Base-by-base conservation (phyloP, 2,113 vertebrate species). In the Misgurnus mizolepis region DNA sequence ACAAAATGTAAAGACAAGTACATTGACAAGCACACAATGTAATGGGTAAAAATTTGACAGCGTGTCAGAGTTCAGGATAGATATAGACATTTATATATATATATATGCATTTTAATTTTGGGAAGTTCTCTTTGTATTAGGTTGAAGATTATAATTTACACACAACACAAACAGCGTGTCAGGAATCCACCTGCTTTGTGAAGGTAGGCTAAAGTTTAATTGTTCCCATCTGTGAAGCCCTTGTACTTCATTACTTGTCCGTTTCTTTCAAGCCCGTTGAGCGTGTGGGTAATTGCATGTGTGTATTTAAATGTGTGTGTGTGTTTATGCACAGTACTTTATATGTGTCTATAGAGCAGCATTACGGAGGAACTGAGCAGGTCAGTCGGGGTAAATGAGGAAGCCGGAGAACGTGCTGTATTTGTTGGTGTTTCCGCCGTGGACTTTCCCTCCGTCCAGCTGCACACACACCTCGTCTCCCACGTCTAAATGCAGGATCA, bases 331-430 rank as follows among this genome's bases (percentile, higher is more conserved):
- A 79, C 6, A 62, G 53, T 85, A 18, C 82, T 5, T 70, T 47
- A 17, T 58, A n/a, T 78, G 70, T 67, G 18, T 85, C 60, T 76
- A 12, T 53, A 50, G 58, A 71, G 76, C 78, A 82, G 82, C 82
- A 74, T 80, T 49, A 18, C 11, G 62, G 34, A 62, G 62, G 56
- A 76, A 39, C 34, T 4, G 58, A 68, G 62, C n/a, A 58, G 76
- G 22, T 93, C 93, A 96, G 92, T 96, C 95, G 0, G 96, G 95
- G 89, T 97, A 98, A 90, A 98, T 95, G 89, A 97, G 95, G 92
- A 97, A 98, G 79, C 96, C 96, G 0, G 96, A 97, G 91, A 98
- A 97, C 84, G 96, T 98, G 94, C 96, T 97, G 92, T 98, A 98
- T 87, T 97, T 98, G 92, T 98, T 98, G 88, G 94, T 96, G 91